Evolutionary conservation across 2,797 vertebrate genomes (phyloP), one percentile per base, ranked within the genome.

Genomic region (Saxicola maurus): DNA sequence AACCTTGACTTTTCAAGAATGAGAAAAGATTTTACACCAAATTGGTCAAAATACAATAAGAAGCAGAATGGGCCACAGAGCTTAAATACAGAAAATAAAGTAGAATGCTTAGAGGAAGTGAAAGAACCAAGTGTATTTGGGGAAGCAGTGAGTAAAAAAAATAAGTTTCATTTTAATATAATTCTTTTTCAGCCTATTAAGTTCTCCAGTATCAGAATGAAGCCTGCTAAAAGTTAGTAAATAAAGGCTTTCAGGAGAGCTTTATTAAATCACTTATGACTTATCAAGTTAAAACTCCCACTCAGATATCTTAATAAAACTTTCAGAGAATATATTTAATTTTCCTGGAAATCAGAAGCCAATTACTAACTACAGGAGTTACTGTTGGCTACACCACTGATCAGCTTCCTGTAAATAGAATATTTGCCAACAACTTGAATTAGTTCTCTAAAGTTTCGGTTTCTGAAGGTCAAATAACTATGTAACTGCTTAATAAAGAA

Each of bases 401-500:
- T 86, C 42, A 62, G 92, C 74, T 95, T 97, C 96, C 95, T 91
- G 93, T 91, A 96, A 97, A 95, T 46, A 96, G 91, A 95, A 89
- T 95, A 93, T 96, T 96, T 96, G 95, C 91, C 95, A 96, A 95
- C 74, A 95, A 96, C 92, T 95, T 96, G 91, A 94, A 96, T 95
- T 94, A 96, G 94, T 95, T 97, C 94, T 93, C 92, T 81, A 79
- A 97, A 97, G 96, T 97, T 97, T 97, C 95, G n/a, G 93, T 98
- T 94, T 96, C 96, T 98, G 98, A 99, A 99, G 98, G 98, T 99
- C 98, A 98, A 98, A 97, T 96, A 95, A 96, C 96, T 96, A 96
- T 97, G 97, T 97, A 98, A 97, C 96, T 97, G 97, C 97, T 98
- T 98, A 98, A 97, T 97, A 98, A 98, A 96, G 97, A 97, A 95